These are phyloP conservation scores for Choreutis nemorana DNA, from an alignment of 2,888 invertebrate species.

Conservation along the genomic window DNA sequence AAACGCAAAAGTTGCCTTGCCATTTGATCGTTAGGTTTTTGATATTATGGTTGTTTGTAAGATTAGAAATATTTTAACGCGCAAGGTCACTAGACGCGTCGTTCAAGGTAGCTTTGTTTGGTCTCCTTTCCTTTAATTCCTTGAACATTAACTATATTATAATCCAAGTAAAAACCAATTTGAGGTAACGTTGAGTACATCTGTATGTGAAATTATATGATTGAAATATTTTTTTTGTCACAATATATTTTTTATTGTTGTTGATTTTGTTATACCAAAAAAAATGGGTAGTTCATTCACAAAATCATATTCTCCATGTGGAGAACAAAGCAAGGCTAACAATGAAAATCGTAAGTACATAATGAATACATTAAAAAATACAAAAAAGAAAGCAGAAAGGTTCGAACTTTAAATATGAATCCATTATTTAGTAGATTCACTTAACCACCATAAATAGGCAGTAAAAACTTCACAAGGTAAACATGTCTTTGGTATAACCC, in stretches of 20 bases:
- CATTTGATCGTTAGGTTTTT: constrained; percentile 3
- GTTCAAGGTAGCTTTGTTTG: constrained; percentile 54
- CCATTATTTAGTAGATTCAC: no score
- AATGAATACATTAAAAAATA: constrained; percentile 2
- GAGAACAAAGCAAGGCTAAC: constrained; percentile 20
- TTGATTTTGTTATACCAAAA: constrained; percentile 7
- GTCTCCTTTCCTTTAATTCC: constrained; percentile 25
- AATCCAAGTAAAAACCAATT: no score
- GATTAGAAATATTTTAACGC: constrained; percentile 26
- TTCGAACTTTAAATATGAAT: no score
- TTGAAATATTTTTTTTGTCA: constrained; percentile 4
- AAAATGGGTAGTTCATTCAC: constrained; percentile 54
- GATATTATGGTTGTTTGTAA: constrained; percentile 17
- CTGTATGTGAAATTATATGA: constrained; percentile 3
- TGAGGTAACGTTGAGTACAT: no score
- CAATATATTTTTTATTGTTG: no score
- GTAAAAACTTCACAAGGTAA: no score
- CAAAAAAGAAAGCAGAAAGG: no score
- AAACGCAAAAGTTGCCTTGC: constrained; percentile 5
- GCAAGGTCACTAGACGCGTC: constrained; percentile 29
- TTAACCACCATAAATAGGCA: no score
- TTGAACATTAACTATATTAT: background rate
- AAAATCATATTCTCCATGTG: constrained; percentile 51
- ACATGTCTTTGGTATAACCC: no score
- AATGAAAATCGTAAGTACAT: constrained; percentile 33